These are phyloP conservation scores for Telenomus remus DNA, from an alignment of 1,140 invertebrate species.

Conservation along the genomic window DNA sequence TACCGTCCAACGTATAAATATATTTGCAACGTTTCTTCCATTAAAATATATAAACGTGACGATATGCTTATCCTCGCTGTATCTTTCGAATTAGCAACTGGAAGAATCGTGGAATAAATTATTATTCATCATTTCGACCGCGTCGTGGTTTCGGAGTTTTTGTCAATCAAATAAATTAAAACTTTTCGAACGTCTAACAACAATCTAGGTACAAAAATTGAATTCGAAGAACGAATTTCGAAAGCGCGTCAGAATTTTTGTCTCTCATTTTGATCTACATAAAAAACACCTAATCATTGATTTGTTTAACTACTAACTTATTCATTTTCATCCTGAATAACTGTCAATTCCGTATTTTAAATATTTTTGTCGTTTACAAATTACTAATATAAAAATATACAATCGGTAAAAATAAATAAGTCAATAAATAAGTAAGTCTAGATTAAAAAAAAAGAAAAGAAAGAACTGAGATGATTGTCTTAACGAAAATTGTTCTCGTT, in stretches of 20 bases:
- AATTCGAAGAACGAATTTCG: slow-evolving; percentile 41
- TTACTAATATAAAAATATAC: not conserved
- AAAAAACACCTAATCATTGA: not conserved
- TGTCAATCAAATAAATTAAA: slow-evolving; percentile 25
- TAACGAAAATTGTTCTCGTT: not conserved
- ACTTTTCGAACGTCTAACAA: slow-evolving; percentile 30
- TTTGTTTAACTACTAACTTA: not conserved
- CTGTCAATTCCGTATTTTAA: not conserved
- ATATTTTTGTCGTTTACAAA: not conserved
- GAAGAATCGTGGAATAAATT: slow-evolving; percentile 38
- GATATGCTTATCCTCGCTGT: slow-evolving; percentile 62
- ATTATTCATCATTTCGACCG: slow-evolving; percentile 2
- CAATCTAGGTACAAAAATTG: not conserved
- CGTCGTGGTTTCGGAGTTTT: slow-evolving; percentile 11
- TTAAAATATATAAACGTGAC: slow-evolving; percentile 61
- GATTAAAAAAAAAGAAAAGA: not conserved
- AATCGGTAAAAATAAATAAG: not conserved
- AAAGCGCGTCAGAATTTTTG: slow-evolving; percentile 19
- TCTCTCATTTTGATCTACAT: not conserved
- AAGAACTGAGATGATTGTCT: not conserved
- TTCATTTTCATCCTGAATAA: not conserved
- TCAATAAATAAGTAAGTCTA: not conserved
- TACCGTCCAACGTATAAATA: slow-evolving; percentile 63
- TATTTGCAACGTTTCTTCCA: slow-evolving; percentile 47
- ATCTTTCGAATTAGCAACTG: slow-evolving; percentile 35